Evolutionary conservation across 1,140 invertebrate species (phyloP).

Genomic region (Lordiphosa mommai): DNA sequence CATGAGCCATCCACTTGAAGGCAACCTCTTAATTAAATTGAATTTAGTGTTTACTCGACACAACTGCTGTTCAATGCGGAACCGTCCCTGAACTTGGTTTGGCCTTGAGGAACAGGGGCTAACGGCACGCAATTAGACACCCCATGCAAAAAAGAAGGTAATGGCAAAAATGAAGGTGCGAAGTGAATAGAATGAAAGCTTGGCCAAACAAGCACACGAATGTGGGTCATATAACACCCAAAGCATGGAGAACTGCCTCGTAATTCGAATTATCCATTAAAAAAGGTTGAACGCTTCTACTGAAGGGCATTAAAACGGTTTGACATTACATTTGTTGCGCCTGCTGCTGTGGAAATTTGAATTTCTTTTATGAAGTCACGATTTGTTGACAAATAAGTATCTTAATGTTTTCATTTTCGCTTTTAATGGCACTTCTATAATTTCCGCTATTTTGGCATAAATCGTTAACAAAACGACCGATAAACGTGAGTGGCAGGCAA

Average conservation of each 20-base stretch:
- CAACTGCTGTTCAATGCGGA: slow-evolving; percentile 5
- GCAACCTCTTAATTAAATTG: slow-evolving; percentile 23
- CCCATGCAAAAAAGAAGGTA: no score
- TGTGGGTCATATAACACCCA: slow-evolving; percentile 59
- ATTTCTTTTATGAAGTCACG: slow-evolving; percentile 52
- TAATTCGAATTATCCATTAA: slow-evolving; percentile 26
- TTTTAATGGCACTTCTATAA: slow-evolving; percentile 42
- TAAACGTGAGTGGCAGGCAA: slow-evolving; percentile 30
- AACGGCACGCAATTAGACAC: slow-evolving; percentile 9
- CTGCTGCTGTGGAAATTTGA: slow-evolving; percentile 20
- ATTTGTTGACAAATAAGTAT: slow-evolving; percentile 55
- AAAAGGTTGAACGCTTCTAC: slow-evolving; percentile 4
- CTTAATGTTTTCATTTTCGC: slow-evolving; percentile 25
- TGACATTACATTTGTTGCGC: slow-evolving; percentile 1
- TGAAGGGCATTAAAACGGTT: slow-evolving; percentile 8
- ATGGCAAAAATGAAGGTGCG: slow-evolving; percentile 35
- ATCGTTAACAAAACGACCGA: slow-evolving; percentile 10
- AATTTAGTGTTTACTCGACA: background rate
- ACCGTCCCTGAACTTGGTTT: slow-evolving; percentile 39
- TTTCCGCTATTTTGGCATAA: slow-evolving; percentile 37
- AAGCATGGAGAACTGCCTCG: slow-evolving; percentile 18
- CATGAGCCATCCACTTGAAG: background rate
- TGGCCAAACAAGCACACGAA: slow-evolving; percentile 16
- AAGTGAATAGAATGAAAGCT: slow-evolving; percentile 33
- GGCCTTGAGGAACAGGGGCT: slow-evolving; percentile 12